Evolutionary conservation across 2,113 vertebrate genomes (phyloP).

Genomic region (Carettochelys insculpta): DNA sequence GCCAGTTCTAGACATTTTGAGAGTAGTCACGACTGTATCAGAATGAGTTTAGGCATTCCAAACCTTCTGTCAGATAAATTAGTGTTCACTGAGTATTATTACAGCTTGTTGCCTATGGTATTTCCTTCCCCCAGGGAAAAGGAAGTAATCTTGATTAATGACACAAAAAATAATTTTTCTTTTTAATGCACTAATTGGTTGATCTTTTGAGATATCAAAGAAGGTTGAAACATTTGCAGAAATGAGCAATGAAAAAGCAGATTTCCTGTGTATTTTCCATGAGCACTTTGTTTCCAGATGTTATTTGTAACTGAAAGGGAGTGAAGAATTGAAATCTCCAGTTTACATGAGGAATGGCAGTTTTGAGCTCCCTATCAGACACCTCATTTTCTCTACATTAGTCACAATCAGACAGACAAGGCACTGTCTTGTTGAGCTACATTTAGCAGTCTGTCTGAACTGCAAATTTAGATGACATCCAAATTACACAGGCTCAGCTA

Average conservation of each 20-base stretch:
- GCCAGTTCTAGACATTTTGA: neutral
- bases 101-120: constrained; percentile 64
- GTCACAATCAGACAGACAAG: constrained; percentile 60
- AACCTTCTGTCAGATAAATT: constrained; percentile 58
- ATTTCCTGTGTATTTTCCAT: constrained; percentile 60
- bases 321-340: constrained; percentile 67
- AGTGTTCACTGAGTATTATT: constrained; percentile 47
- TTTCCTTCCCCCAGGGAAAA: constrained; percentile 57
- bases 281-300: constrained; percentile 65
- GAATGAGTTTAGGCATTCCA: neutral
- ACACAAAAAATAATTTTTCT: constrained; percentile 52
- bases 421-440: constrained; percentile 56
- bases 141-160: constrained; percentile 72
- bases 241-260: constrained; percentile 44
- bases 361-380: constrained; percentile 48
- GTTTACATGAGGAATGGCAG: constrained; percentile 62
- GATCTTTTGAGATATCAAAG: constrained; percentile 66
- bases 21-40: neutral
- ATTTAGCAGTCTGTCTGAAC: constrained; percentile 48
- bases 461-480: constrained; percentile 64
- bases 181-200: constrained; percentile 65
- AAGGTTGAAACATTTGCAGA: constrained; percentile 46
- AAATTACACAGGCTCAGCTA: constrained; percentile 44
- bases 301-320: constrained; percentile 63
- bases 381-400: constrained; percentile 71